Evolutionary conservation across 2,113 vertebrate genomes (phyloP), one percentile per base, ranked within the genome.

Genomic region (Marmota flaviventris): DNA sequence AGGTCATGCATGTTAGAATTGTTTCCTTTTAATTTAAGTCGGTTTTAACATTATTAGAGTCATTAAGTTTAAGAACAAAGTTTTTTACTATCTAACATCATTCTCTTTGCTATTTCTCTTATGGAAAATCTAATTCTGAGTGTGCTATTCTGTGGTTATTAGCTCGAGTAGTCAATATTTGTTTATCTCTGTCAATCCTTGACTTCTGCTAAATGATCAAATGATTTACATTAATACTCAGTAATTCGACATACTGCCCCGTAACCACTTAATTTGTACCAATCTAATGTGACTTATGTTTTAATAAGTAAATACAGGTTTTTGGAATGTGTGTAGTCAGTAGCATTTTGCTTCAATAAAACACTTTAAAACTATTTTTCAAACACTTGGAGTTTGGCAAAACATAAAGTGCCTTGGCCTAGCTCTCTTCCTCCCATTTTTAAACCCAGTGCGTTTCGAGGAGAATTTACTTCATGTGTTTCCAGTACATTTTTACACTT

Each of bases 391-490:
- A 61, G 69, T 96, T 97, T 97, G 94, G 96, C 95, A 95, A 95
- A 94, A 94, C 72, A 79, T 77, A 85, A 92, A 94, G 53, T 78
- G 3, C 24, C 69, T 96, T 97, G 91, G 81, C 94, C 56, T 96
- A 89, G 25, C 37, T 72, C 48, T 78, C 76, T 96, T 95, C 51
- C 37, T 95, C 77, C n/a, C 9, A 83, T 91, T 96, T 97, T 95
- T 65, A 97, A 96, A 95, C 32, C 58, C 56, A 96, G 27, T 82
- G 32, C 8, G 92, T 95, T 97, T 96, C 88, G 95, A 95, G 65
- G 87, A 85, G 96, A 97, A 98, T 97, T 97, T 93, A 94, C 88
- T 95, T 97, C 96, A 91, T 92, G 88, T 97, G 88, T 96, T 96
- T 96, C 58, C 13, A 91, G 67, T 65, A 84, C 95, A 97, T 96